These are phyloP conservation scores for Pachypanchax playfairii DNA, from an alignment of 2,113 vertebrate genomes.

Conservation along the genomic window DNA sequence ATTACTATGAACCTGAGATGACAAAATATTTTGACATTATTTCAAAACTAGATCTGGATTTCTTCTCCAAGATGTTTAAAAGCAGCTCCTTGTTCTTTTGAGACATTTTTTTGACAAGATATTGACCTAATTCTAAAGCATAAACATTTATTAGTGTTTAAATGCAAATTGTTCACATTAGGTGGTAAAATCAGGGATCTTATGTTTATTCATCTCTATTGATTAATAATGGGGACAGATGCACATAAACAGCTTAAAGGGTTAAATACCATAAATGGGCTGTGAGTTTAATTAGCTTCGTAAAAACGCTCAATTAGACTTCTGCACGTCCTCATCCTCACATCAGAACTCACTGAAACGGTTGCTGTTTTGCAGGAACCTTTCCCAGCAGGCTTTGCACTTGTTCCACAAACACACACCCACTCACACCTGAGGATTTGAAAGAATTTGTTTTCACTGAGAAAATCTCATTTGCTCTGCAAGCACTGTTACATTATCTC, in stretches of 20 bases:
- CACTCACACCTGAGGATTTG: conserved; percentile 57
- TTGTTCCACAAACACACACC: conserved; percentile 57
- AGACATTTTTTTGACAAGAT: neutral
- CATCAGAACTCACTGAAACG: conserved; percentile 29
- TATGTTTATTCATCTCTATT: neutral
- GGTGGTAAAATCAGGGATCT: neutral
- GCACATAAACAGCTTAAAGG: conserved; percentile 30
- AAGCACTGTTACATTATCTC: conserved; percentile 41
- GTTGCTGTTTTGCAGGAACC: conserved; percentile 36
- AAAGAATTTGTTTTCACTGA: conserved; percentile 54
- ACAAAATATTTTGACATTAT: neutral
- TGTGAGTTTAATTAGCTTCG: conserved; percentile 22
- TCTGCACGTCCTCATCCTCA: conserved; percentile 24
- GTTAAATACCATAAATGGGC: conserved; percentile 33
- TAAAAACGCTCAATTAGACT: conserved; percentile 38
- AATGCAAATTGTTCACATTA: neutral
- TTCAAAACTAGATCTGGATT: conserved; percentile 13
- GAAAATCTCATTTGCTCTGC: conserved; percentile 59
- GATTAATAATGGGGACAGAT: conserved; percentile 26
- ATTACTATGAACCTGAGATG: neutral
- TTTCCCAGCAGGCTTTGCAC: conserved; percentile 59
- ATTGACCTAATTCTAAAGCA: neutral
- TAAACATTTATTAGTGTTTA: neutral
- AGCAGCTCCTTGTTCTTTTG: neutral
- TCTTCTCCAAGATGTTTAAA: conserved; percentile 3